Percentiles rank a stretch among this genome's conserved stretches.
Conservation (phyloP, 2,888 invertebrate genomes). For the Drosophila helvetica region DNA sequence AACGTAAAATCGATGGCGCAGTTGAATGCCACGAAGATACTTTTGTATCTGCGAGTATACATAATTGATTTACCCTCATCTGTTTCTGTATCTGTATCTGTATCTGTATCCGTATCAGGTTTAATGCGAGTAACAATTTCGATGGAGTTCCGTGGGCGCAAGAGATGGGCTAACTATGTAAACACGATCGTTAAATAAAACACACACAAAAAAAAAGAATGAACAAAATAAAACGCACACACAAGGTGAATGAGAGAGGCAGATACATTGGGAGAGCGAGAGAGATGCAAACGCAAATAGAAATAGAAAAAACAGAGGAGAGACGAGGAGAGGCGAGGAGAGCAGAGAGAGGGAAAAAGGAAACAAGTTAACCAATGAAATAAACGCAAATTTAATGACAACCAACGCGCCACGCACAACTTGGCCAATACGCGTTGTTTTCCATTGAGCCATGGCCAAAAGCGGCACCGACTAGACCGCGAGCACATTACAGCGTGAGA, state of each 20-base stretch:
- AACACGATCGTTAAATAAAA: constrained; percentile 73
- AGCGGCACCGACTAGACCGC: constrained; percentile 21
- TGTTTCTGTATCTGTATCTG: neutral
- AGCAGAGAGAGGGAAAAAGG: constrained; percentile 30
- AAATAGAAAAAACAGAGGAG: constrained; percentile 30
- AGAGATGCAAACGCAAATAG: constrained; percentile 52
- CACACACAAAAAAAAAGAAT: constrained; percentile 53
- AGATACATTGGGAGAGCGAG: constrained; percentile 10
- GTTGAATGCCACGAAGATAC: neutral
- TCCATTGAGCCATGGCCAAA: constrained; percentile 48
- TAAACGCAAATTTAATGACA: constrained; percentile 80
- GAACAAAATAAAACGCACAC: constrained; percentile 28
- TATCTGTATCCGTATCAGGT: constrained; percentile 3
- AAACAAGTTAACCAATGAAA: constrained; percentile 79
- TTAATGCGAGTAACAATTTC: constrained; percentile 16
- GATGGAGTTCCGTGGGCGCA: constrained; percentile 61
- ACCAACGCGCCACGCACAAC: constrained; percentile 62
- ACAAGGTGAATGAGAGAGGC: constrained; percentile 24
- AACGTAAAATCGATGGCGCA: neutral
- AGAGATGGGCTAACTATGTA: constrained; percentile 64
- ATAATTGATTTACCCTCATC: constrained; percentile 25
- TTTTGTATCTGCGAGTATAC: neutral
- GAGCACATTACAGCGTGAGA: constrained; percentile 31
- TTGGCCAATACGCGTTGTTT: constrained; percentile 74
- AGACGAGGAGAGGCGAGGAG: constrained; percentile 11